Base-by-base conservation (phyloP, 2,888 invertebrate genomes). In the Gari tellinella region DNA sequence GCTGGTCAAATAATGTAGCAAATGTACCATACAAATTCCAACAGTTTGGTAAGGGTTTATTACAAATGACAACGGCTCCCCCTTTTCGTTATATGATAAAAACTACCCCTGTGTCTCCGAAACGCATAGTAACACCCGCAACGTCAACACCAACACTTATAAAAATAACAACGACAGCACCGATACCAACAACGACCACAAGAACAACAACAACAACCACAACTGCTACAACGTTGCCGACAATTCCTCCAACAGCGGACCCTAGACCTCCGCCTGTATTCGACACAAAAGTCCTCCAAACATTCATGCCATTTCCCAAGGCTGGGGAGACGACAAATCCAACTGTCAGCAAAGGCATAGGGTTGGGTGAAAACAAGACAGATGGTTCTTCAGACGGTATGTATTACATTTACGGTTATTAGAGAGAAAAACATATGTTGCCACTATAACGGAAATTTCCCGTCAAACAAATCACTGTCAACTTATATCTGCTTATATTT, bases 261-360 rank as follows among this genome's bases (percentile, higher is more conserved):
- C 73, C 73, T n/a, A 69, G 74, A 38, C 78, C 78, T 12, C 73
- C 73, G 7, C 61, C 78, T 14, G 74, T 78, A 21, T 78, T 78
- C 25, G 74, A 68, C 37, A 78, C 46, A 1, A 74, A 74, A 25
- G 53, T 78, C 14, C 45, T 52, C 17, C 53, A 57, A 19, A 78
- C 78, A 5, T 78, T 78, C 23, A 78, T 78, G 78, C 78, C 78
- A 8, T 60, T 78, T 21, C 78, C 73, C 21, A 63, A 70, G 26
- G 51, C 60, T 8, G 78, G 67, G 4, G 37, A 37, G 21, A 66
- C 66, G 14, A 60, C 70, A 12, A 57, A 51, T 41, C 43, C 63
- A 19, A 21, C 65, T 1, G 40, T 17, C 26, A 21, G 25, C n/a
- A 45, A 43, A n/a, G 23, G 8, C 12, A 23, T 21, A 2, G 41